These are phyloP conservation scores for Acleris cristana DNA, from an alignment of 2,888 invertebrate species.

Conservation along the genomic window DNA sequence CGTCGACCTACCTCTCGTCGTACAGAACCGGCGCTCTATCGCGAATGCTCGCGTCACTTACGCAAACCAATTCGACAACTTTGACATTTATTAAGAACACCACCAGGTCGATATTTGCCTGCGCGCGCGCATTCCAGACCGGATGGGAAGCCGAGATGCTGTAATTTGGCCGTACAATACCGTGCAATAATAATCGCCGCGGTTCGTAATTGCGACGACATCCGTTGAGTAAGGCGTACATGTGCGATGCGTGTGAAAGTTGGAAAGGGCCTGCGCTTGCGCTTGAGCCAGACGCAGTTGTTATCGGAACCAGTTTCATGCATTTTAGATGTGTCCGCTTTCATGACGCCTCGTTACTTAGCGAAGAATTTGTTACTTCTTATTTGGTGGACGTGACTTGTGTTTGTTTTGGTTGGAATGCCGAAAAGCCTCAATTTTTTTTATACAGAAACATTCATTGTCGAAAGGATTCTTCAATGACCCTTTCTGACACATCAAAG, in stretches of 20 bases:
- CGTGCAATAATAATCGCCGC: constrained; percentile 78
- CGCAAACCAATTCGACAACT: constrained; percentile 30
- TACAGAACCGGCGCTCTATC: constrained; percentile 45
- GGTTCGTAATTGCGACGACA: constrained; percentile 78
- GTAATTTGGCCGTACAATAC: constrained; percentile 80
- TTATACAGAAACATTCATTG: neutral
- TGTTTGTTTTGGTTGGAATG: constrained; percentile 18
- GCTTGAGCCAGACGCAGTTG: constrained; percentile 47
- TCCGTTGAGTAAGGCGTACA: constrained; percentile 67
- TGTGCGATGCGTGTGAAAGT: constrained; percentile 77
- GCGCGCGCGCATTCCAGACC: constrained; percentile 51
- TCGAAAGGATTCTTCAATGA: neutral
- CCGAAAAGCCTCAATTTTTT: neutral
- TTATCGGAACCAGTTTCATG: constrained; percentile 71
- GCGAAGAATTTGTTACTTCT: constrained; percentile 60
- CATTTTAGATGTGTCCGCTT: constrained; percentile 71
- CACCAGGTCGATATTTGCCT: constrained; percentile 49
- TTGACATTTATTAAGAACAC: constrained; percentile 42
- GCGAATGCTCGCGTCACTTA: constrained; percentile 50
- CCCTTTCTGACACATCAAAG: constrained; percentile 41
- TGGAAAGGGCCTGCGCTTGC: constrained; percentile 59
- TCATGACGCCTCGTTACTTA: constrained; percentile 60
- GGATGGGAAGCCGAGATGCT: constrained; percentile 81
- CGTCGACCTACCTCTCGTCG: constrained; percentile 53
- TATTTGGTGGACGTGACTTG: constrained; percentile 60